These are phyloP conservation scores for Hormiphora californensis DNA, from an alignment of 37 sponge, comb jelly and placozoan species.

Conservation along the genomic window DNA sequence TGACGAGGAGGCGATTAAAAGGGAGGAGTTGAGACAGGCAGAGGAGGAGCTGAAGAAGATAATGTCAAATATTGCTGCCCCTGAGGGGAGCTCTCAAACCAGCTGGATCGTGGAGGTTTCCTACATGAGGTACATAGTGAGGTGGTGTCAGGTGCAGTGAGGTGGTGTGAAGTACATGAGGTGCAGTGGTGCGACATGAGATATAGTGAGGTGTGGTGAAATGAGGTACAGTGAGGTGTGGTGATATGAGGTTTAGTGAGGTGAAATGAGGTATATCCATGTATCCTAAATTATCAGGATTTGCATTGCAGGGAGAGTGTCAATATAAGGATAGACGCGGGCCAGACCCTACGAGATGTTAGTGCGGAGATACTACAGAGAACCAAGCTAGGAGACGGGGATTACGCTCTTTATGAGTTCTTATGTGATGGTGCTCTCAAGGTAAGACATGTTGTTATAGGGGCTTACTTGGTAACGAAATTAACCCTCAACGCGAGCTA, in stretches of 20 bases:
- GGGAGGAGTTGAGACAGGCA: background rate
- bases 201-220: too few species aligned
- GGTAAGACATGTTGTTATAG: too few species aligned
- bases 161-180: too few species aligned
- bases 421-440: background rate
- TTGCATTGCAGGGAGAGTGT: too few species aligned
- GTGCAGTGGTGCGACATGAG: too few species aligned
- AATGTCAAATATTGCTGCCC: background rate
- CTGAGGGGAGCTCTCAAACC: background rate
- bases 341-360: constrained; percentile 13
- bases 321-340: constrained; percentile 29
- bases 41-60: background rate
- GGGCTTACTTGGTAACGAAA: too few species aligned
- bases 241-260: too few species aligned
- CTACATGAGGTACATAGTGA: background rate
- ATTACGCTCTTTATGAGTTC: constrained; percentile 31
- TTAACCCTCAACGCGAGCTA: too few species aligned
- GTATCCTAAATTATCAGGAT: too few species aligned
- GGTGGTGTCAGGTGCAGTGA: too few species aligned
- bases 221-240: too few species aligned
- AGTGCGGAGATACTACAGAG: background rate
- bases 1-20: background rate
- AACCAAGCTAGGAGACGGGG: background rate
- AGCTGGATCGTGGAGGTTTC: constrained; percentile 30
- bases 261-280: too few species aligned